Evolutionary conservation across 1,140 invertebrate genomes (phyloP).

Genomic region (Euschistus heros): DNA sequence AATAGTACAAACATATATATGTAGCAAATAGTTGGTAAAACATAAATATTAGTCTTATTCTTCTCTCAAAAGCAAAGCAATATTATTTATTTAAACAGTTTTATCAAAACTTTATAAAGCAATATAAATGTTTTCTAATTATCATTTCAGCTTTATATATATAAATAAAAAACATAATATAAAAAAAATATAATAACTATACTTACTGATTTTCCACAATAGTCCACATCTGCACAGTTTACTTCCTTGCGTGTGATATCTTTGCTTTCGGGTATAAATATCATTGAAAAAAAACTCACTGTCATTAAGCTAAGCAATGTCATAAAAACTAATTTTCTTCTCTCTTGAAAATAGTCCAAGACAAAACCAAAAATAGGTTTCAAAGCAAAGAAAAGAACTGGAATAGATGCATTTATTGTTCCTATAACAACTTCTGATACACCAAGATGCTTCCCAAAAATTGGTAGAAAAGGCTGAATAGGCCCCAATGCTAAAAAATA

Average conservation of each 20-base stretch:
- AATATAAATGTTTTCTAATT: neutral
- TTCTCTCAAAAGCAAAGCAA: neutral
- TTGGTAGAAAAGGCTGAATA: conserved; percentile 58
- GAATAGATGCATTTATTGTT: conserved; percentile 53
- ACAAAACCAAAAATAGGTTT: conserved; percentile 62
- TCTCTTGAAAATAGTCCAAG: conserved; percentile 49
- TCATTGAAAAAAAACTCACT: conserved; percentile 47
- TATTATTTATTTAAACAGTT: neutral
- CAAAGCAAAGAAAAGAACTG: conserved; percentile 56
- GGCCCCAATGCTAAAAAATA: conserved; percentile 57
- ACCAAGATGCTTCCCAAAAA: conserved; percentile 62
- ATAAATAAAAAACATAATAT: neutral
- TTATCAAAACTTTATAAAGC: neutral
- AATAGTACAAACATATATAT: neutral
- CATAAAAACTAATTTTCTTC: conserved; percentile 58
- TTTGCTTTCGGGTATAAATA: conserved; percentile 23
- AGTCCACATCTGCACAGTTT: neutral
- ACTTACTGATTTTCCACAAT: neutral
- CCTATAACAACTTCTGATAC: conserved; percentile 62
- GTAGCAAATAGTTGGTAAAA: neutral
- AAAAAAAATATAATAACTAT: neutral
- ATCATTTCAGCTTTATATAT: neutral
- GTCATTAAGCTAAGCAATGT: conserved; percentile 47
- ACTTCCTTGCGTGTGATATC: neutral
- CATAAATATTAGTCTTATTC: neutral